Evolutionary conservation across 1,140 invertebrate species (phyloP).

Genomic region (Colletes gigas): DNA sequence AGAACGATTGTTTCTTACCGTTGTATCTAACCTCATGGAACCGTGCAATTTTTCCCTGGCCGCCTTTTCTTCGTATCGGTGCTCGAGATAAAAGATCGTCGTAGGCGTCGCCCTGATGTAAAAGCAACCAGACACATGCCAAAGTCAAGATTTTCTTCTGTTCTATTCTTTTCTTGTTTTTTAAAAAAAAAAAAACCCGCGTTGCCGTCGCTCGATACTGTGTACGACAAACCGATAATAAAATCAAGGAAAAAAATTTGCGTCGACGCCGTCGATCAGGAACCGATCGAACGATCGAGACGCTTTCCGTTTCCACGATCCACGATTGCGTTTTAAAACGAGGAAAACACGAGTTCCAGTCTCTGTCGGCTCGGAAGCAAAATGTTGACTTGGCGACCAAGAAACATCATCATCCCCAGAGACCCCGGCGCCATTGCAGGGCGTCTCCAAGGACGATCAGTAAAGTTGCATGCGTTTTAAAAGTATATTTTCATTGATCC

Average conservation of each 20-base stretch:
- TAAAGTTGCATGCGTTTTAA: conserved; percentile 58
- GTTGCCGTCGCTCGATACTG: neutral
- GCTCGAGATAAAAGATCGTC: too few species aligned
- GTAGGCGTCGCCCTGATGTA: conserved; percentile 41
- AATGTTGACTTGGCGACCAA: conserved; percentile 46
- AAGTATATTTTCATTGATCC: conserved; percentile 56
- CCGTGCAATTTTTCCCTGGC: too few species aligned
- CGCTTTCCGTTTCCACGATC: neutral
- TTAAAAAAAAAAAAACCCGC: too few species aligned
- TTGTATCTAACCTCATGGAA: too few species aligned
- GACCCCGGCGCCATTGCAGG: neutral
- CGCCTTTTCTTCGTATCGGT: too few species aligned
- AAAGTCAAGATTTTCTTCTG: conserved; percentile 53
- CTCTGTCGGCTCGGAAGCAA: conserved; percentile 25
- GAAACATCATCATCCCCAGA: conserved; percentile 9
- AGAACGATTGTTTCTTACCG: too few species aligned
- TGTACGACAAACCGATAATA: too few species aligned
- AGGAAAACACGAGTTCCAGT: too few species aligned
- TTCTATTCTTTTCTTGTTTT: neutral
- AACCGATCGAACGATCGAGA: neutral
- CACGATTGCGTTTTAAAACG: too few species aligned
- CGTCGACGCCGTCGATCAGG: neutral
- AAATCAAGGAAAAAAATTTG: neutral
- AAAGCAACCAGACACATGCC: conserved; percentile 10
- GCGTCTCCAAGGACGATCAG: conserved; percentile 22